Percentiles rank a stretch among this genome's conserved stretches.
Conservation (phyloP, 1,140 invertebrate genomes). For the Theocolax elegans region DNA sequence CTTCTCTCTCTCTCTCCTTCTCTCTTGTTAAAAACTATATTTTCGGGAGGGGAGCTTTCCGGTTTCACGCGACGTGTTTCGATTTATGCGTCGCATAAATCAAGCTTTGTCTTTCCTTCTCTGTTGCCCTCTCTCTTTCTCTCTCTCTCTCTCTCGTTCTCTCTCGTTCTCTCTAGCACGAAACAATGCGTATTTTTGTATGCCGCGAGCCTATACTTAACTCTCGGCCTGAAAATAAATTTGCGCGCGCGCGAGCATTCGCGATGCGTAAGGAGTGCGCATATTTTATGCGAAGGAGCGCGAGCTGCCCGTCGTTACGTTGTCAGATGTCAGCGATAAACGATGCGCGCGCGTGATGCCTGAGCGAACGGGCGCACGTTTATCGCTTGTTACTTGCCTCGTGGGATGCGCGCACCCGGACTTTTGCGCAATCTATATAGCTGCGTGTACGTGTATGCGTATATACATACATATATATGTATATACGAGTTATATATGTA, state of each 20-base stretch:
- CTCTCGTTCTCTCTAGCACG: conserved; percentile 17
- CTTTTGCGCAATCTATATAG: conserved; percentile 13
- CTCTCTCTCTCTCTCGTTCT: not conserved
- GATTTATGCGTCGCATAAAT: conserved; percentile 58
- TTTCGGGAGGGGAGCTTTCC: conserved; percentile 55
- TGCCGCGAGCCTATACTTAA: conserved; percentile 40
- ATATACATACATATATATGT: too few relatives aligned
- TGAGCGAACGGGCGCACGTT: not conserved
- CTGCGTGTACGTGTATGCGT: not conserved
- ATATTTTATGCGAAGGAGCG: not conserved
- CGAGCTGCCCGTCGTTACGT: conserved; percentile 17
- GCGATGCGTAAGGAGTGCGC: not conserved
- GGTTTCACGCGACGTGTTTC: conserved; percentile 45
- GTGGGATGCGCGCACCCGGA: not conserved
- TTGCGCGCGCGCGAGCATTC: conserved; percentile 18
- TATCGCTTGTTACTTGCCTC: not conserved
- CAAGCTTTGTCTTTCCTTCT: conserved; percentile 40
- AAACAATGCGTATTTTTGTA: conserved; percentile 56
- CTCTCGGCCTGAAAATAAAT: conserved; percentile 45
- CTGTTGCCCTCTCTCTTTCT: not conserved
- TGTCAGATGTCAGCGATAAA: conserved; percentile 35
- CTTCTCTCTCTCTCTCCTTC: conserved; percentile 30
- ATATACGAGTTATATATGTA: too few relatives aligned
- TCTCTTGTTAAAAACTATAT: too few relatives aligned
- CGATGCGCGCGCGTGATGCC: not conserved